A percentile compares a stretch with the other conserved stretches of the same genome.
Evolutionary conservation across 2,888 invertebrate genomes (phyloP).

Genomic region (Mythimna loreyi): DNA sequence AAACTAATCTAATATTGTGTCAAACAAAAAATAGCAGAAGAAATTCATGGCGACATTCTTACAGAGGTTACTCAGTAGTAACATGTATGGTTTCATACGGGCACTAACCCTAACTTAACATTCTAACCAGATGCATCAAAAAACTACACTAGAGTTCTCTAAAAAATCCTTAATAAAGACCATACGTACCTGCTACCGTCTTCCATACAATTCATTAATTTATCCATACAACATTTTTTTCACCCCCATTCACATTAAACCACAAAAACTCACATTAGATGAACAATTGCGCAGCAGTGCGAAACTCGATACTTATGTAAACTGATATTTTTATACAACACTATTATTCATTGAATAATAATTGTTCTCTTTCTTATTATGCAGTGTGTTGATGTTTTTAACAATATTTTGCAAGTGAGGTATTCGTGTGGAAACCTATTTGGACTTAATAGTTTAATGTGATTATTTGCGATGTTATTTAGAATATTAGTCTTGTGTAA

Average conservation of each 20-base stretch:
- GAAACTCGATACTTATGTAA: constrained; percentile 62
- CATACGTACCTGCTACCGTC: constrained; percentile 36
- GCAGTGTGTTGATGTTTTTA: constrained; percentile 51
- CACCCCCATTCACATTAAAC: constrained; percentile 36
- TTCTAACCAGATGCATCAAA: background rate
- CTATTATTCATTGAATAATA: constrained; percentile 22
- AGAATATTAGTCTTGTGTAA: constrained; percentile 19
- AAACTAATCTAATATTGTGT: too few species aligned
- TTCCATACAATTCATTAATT: constrained; percentile 38
- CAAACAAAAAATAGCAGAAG: too few species aligned
- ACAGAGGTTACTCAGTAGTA: too few species aligned
- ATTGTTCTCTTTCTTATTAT: constrained; percentile 52
- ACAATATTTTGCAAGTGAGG: constrained; percentile 76
- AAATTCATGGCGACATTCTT: too few species aligned
- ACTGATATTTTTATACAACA: constrained; percentile 62
- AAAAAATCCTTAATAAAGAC: constrained; percentile 6
- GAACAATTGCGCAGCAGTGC: constrained; percentile 46
- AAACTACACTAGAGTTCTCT: background rate
- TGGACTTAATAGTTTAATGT: constrained; percentile 48
- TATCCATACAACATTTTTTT: constrained; percentile 40
- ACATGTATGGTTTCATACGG: too few species aligned
- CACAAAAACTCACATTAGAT: constrained; percentile 53
- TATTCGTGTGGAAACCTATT: constrained; percentile 66
- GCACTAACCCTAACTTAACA: too few species aligned
- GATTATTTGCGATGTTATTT: constrained; percentile 26